Evolutionary conservation across 2,797 vertebrate species (phyloP).

Genomic region (Nothura maculosa): DNA sequence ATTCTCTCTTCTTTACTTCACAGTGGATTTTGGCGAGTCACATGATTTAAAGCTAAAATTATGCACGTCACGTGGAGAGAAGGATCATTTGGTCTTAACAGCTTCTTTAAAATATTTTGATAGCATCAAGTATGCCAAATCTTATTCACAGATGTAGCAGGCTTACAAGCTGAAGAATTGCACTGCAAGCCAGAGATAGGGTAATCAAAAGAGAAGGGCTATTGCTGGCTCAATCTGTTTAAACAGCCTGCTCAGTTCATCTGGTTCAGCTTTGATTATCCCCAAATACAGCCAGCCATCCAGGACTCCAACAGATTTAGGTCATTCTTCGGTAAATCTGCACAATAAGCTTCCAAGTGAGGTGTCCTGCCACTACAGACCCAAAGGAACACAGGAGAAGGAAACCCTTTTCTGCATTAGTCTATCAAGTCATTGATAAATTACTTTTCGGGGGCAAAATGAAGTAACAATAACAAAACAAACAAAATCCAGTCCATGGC

Average conservation of each 20-base stretch:
- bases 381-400: slow-evolving; percentile 20
- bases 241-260: slow-evolving; percentile 19
- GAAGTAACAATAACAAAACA: neutral
- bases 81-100: neutral
- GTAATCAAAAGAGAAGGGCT: slow-evolving; percentile 17
- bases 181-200: neutral
- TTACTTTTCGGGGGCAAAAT: neutral
- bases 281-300: slow-evolving; percentile 10
- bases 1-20: neutral
- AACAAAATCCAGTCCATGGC: neutral
- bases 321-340: neutral
- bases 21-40: neutral
- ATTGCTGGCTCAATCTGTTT: slow-evolving; percentile 28
- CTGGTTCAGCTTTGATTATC: slow-evolving; percentile 40
- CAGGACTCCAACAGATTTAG: slow-evolving; percentile 9
- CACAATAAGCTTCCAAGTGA: slow-evolving; percentile 37
- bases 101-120: neutral
- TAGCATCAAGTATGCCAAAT: neutral
- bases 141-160: neutral
- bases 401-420: neutral
- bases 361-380: neutral
- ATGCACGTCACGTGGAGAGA: neutral
- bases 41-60: neutral
- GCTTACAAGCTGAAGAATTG: neutral
- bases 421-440: slow-evolving; percentile 42